These are phyloP conservation scores for Panurus biarmicus DNA, from an alignment of 2,113 vertebrate genomes.

Conservation along the genomic window DNA sequence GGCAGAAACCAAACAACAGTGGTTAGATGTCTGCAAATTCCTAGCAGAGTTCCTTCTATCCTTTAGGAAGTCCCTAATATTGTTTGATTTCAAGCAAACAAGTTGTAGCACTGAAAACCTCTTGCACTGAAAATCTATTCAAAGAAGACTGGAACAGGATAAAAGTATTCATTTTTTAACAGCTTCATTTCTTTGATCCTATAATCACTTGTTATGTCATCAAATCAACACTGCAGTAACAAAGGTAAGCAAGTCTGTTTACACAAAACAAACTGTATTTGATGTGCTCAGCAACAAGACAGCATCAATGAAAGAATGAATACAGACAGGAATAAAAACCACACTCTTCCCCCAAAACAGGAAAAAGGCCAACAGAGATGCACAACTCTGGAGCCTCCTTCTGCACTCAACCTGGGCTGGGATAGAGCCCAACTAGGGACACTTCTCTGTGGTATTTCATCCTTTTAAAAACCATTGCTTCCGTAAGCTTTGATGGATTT, in stretches of 20 bases:
- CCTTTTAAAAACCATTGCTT: neutral
- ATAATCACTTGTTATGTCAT: neutral
- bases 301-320: neutral
- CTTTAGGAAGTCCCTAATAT: neutral
- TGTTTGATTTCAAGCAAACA: neutral
- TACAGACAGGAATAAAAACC: neutral
- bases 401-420: neutral
- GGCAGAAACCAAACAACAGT: neutral
- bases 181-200: conserved; percentile 6
- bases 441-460: neutral
- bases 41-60: neutral
- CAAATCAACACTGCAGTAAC: neutral
- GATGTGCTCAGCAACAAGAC: neutral
- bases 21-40: neutral
- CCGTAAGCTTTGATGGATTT: neutral
- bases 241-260: neutral
- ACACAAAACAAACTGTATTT: neutral
- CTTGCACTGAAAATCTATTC: neutral
- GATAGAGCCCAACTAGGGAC: neutral
- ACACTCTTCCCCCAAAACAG: neutral
- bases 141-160: neutral
- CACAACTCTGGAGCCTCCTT: neutral
- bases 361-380: neutral
- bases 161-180: neutral
- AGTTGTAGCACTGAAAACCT: neutral